Conservation (phyloP, 2,797 vertebrate species). For the Helicolenus hilgendorfi region DNA sequence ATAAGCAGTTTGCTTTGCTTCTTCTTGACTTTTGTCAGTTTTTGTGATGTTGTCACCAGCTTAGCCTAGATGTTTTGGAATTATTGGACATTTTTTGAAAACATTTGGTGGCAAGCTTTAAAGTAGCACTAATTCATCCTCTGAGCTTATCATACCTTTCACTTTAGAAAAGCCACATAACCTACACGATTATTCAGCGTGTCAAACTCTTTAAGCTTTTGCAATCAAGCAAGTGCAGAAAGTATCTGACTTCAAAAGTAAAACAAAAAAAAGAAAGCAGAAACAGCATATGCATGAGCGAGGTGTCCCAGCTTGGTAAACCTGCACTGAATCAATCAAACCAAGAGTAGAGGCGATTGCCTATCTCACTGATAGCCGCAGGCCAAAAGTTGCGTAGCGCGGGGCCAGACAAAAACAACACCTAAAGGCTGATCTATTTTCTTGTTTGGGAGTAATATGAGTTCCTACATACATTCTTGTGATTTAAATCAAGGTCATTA, state of each 20-base stretch:
- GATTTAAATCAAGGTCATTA: slow-evolving; percentile 89
- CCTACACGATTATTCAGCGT: slow-evolving; percentile 40
- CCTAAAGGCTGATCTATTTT: slow-evolving; percentile 81
- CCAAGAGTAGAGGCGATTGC: slow-evolving; percentile 63
- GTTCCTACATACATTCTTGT: slow-evolving; percentile 74
- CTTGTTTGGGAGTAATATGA: slow-evolving; percentile 76
- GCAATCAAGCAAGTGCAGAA: slow-evolving; percentile 33
- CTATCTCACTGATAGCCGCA: slow-evolving; percentile 64
- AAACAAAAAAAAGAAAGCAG: slow-evolving; percentile 2
- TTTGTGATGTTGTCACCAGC: slow-evolving; percentile 57
- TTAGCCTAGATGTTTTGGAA: slow-evolving; percentile 47
- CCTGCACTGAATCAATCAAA: slow-evolving; percentile 85
- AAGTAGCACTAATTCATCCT: slow-evolving; percentile 62
- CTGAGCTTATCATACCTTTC: slow-evolving; percentile 54
- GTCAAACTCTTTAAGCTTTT: slow-evolving; percentile 41
- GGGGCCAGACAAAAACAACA: slow-evolving; percentile 70
- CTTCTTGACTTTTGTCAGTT: slow-evolving; percentile 56
- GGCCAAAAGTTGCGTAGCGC: slow-evolving; percentile 62
- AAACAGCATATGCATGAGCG: slow-evolving; percentile 39
- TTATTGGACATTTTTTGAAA: slow-evolving; percentile 43
- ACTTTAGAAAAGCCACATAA: slow-evolving; percentile 48
- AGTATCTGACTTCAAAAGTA: slow-evolving; percentile 29
- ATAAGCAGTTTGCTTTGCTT: slow-evolving; percentile 37
- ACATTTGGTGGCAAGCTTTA: slow-evolving; percentile 38
- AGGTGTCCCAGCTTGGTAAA: slow-evolving; percentile 49